Evolutionary conservation across 2,888 invertebrate genomes (phyloP), one percentile per base, ranked within the genome.

Genomic region (Pilophorus perplexus): DNA sequence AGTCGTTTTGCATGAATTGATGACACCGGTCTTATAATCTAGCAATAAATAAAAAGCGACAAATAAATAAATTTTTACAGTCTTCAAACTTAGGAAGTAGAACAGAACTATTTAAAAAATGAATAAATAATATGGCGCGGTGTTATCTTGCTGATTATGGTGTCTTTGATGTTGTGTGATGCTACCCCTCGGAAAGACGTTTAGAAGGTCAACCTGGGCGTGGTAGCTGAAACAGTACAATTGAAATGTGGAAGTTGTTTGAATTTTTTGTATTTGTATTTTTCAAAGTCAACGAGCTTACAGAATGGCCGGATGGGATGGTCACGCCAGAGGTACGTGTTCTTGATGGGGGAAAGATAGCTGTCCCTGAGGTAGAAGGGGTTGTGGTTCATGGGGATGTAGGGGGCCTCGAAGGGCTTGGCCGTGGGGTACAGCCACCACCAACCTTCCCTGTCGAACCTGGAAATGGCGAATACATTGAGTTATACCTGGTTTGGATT

Each of bases 241-340:
- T 42, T 42, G 14, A 33, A 33, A 5, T 6, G 16, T 8, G 6
- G 42, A 42, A 33, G 12, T 33, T 33, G 33, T 33, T 33, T 6
- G 12, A 12, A 6, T 33, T 33, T 8, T 33, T 33, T 33, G 6
- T 8, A 33, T 8, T 33, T 33, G 6, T 33, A 12, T 8, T 33
- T 33, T 6, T 33, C 12, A 33, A 33, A 33, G 33, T 33, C 33
- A 33, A 8, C 33, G 33, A 33, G 87, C 90, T 85, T 86, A 92
- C 91, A 89, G 82, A 90, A 86, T 77, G 90, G 90, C 81, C 92
- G 87, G 79, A 89, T 84, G 78, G 93, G 93, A 80, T 93, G 92
- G 80, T 87, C 88, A 80, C 87, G 86, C 93, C 93, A 93, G 76
- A 93, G 84, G 82, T 89, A 93, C 80, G 87, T 88, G 81, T 90